These are phyloP conservation scores for Octomys mimax DNA, from an alignment of 2,797 vertebrate genomes.

Conservation along the genomic window DNA sequence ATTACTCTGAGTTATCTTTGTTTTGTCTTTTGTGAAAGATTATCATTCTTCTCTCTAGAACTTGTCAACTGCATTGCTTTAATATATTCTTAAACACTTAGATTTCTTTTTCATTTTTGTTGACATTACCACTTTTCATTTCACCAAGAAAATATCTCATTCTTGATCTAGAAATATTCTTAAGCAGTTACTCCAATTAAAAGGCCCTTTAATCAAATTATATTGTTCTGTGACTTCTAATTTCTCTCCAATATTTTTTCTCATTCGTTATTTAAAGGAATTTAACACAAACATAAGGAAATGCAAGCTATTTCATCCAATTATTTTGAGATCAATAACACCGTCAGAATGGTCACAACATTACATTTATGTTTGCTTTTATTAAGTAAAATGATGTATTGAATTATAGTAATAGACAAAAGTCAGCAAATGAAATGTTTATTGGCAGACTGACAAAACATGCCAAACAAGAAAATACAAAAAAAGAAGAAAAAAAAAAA, in stretches of 20 bases:
- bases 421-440: not conserved
- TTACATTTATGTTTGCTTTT: not conserved
- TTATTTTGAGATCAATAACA: slow-evolving; percentile 57
- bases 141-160: slow-evolving; percentile 42
- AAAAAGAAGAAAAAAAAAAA: not conserved
- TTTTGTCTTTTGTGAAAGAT: slow-evolving; percentile 58
- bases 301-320: slow-evolving; percentile 38
- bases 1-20: slow-evolving; percentile 46
- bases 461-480: slow-evolving; percentile 12
- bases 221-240: slow-evolving; percentile 35
- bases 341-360: not conserved
- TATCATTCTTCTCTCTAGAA: slow-evolving; percentile 58
- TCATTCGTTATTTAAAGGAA: slow-evolving; percentile 60
- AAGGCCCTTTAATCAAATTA: slow-evolving; percentile 52
- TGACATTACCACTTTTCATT: not conserved
- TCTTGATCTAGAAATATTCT: slow-evolving; percentile 51
- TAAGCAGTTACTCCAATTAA: slow-evolving; percentile 64
- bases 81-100: slow-evolving; percentile 61
- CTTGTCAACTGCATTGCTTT: slow-evolving; percentile 28
- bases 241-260: slow-evolving; percentile 62
- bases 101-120: not conserved
- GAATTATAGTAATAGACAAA: slow-evolving; percentile 19
- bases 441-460: not conserved
- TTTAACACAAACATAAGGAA: slow-evolving; percentile 44
- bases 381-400: slow-evolving; percentile 42